Percentiles rank a stretch among this genome's conserved stretches.
Evolutionary conservation across 2,797 vertebrate genomes (phyloP).

Genomic region (Tokudaia tokunoshimensis): DNA sequence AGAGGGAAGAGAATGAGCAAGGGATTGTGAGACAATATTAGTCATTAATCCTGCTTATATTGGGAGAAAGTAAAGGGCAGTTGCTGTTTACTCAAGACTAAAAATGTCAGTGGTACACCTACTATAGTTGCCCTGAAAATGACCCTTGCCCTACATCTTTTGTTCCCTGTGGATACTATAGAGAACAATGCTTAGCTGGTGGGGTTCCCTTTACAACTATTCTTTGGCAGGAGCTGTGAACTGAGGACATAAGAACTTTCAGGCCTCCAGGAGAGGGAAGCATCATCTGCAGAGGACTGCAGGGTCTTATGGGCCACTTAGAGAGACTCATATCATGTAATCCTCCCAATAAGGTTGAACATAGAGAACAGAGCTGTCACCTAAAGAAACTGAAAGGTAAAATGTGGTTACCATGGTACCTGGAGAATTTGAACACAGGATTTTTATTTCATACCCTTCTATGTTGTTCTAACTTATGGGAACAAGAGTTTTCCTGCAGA

Average conservation of each 20-base stretch:
- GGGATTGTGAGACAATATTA: neutral
- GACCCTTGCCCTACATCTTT: neutral
- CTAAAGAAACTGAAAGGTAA: neutral
- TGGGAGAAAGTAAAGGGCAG: neutral
- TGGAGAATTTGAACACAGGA: neutral
- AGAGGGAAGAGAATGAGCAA: neutral
- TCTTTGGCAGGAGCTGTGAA: too few species aligned
- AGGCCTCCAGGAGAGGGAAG: neutral
- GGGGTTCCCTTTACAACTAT: fast-evolving
- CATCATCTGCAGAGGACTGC: too few species aligned
- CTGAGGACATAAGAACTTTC: neutral
- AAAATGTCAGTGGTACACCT: neutral
- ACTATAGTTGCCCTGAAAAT: neutral
- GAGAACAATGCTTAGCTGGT: neutral
- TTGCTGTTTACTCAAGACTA: neutral
- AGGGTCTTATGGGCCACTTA: neutral
- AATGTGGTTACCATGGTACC: neutral
- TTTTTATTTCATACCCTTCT: neutral
- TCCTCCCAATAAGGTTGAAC: neutral
- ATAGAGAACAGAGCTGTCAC: neutral
- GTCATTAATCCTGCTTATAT: neutral
- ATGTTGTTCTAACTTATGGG: neutral
- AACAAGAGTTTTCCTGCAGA: neutral
- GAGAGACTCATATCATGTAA: neutral
- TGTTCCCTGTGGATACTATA: neutral